Evolutionary conservation across 2,888 invertebrate species (phyloP).

Genomic region (Ditula angustiorana): DNA sequence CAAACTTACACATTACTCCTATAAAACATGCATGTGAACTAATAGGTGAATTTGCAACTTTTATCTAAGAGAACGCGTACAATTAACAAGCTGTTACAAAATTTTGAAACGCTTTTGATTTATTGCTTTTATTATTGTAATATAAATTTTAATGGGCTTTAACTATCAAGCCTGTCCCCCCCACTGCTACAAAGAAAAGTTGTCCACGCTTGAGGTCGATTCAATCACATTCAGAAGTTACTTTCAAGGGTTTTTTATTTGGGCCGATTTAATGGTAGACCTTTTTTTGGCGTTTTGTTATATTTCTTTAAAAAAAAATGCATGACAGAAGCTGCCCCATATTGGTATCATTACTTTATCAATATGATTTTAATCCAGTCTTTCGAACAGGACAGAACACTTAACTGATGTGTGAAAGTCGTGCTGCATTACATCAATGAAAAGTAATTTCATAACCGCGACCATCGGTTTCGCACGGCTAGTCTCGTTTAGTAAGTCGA

Average conservation of each 20-base stretch:
- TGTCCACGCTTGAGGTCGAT: slow-evolving; percentile 64
- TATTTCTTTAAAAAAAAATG: background rate
- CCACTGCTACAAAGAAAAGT: slow-evolving; percentile 61
- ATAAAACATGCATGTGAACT: background rate
- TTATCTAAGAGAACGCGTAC: slow-evolving; percentile 35
- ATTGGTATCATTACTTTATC: slow-evolving; percentile 8
- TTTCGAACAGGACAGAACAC: slow-evolving; percentile 1
- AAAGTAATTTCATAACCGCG: slow-evolving; percentile 29
- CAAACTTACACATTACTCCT: background rate
- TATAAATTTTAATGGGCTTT: slow-evolving; percentile 20
- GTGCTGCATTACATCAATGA: slow-evolving; percentile 31
- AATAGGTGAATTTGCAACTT: slow-evolving; percentile 5
- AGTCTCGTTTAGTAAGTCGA: slow-evolving; percentile 13
- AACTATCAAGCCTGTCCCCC: slow-evolving; percentile 41
- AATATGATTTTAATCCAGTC: slow-evolving; percentile 9
- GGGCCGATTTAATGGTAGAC: slow-evolving; percentile 39
- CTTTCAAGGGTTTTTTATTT: slow-evolving; percentile 57
- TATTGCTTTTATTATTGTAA: slow-evolving; percentile 40
- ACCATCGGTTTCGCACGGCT: slow-evolving; percentile 27
- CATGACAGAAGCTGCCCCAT: background rate
- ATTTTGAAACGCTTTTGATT: slow-evolving; percentile 46
- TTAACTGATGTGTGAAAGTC: slow-evolving; percentile 33
- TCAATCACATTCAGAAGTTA: slow-evolving; percentile 57
- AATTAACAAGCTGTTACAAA: slow-evolving; percentile 32
- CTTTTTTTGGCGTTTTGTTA: too few relatives aligned